Evolutionary conservation across 2,888 invertebrate genomes (phyloP).

Genomic region (Volucella bombylans): DNA sequence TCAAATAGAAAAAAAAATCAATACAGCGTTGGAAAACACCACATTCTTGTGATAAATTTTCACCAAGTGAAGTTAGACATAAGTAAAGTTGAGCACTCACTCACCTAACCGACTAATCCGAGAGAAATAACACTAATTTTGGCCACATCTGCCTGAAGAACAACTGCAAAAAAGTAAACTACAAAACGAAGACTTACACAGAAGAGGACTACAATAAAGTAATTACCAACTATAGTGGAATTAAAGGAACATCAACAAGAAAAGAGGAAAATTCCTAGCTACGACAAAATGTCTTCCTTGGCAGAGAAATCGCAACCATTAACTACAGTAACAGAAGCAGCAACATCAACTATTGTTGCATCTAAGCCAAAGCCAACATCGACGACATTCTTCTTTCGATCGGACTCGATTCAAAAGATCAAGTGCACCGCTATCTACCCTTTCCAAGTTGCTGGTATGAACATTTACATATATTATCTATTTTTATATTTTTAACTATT

Average conservation of each 20-base stretch:
- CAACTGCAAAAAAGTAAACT: background rate
- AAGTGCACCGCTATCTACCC: conserved; percentile 69
- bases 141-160: conserved; percentile 9
- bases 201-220: conserved; percentile 12
- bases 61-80: conserved; percentile 65
- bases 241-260: conserved; percentile 10
- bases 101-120: background rate
- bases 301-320: conserved; percentile 65
- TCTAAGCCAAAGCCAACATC: conserved; percentile 44
- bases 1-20: background rate
- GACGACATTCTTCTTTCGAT: conserved; percentile 65
- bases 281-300: conserved; percentile 71
- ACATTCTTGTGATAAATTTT: conserved; percentile 60
- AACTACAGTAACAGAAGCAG: conserved; percentile 37
- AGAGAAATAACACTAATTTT: conserved; percentile 26
- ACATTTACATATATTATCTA: conserved; percentile 17
- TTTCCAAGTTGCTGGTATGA: conserved; percentile 71
- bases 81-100: conserved; percentile 54
- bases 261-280: conserved; percentile 4
- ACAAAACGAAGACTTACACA: conserved; percentile 4
- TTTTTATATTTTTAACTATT: conserved; percentile 6
- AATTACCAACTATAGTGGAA: background rate
- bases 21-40: conserved; percentile 34
- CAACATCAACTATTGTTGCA: conserved; percentile 41
- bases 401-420: conserved; percentile 68